Base-by-base conservation (phyloP, 1,140 invertebrate species). In the Rhynchophorus ferrugineus region DNA sequence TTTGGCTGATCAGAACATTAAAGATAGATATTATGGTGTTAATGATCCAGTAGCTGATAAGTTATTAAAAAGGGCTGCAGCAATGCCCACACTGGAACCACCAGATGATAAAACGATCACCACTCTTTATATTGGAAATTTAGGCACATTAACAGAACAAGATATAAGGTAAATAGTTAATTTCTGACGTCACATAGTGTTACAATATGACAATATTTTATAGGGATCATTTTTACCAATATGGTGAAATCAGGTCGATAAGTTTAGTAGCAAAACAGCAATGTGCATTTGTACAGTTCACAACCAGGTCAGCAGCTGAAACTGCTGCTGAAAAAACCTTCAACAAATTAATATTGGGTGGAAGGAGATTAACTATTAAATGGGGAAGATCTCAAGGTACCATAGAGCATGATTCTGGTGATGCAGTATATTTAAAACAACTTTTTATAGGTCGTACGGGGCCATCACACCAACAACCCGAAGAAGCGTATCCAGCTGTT, bases 1-100 rank as follows among this genome's bases (percentile, higher is more conserved):
- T 6, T 71, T 99, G 2, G 92, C 93, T 11, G 94, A 99, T 75
- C 97, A 99, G 68, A 99, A 99, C 69, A 99, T 99, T 47, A 96
- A 96, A 69, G 97, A 99, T 75, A 78, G 84, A 69, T 99, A 97
- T 67, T 99, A 98, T 75, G 97, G 97, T 36, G 85, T 90, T 0
- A 98, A 99, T 73, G 97, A 99, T 78, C 97, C 96, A 1, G 95
- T 99, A 3, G 97, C 97, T 37, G 93, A 98, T 61, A 99, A 99
- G 70, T 73, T 99, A 17, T 84, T 99, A 75, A 85, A 90, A 51
- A 75, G 95, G 57, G 92, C 90, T 33, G 92, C 89, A 9, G 87
- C 89, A 1, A 88, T 99, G 84, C 96, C 96, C 0, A 91, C 90
- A 43, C 70, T 99, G 8, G 91, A 95, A 42, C 84, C 93, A 0